Percentiles rank a stretch among this genome's conserved stretches.
phyloP scores from a whole-genome alignment of 2,113 vertebrate species.

The Catharus bicknelli region DNA sequence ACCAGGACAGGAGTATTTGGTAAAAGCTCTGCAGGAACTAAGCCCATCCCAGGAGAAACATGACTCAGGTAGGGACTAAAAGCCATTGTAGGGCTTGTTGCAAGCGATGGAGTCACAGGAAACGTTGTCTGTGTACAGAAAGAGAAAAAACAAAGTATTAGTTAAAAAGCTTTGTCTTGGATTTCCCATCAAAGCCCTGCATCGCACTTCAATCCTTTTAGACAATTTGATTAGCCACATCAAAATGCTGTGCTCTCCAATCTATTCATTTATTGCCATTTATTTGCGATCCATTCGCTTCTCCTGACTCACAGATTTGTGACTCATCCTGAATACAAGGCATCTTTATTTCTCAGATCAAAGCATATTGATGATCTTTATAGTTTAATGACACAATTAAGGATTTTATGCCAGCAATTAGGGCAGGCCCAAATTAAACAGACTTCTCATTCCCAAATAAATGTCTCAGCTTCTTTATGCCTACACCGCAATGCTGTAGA shows the following conservation, averaged over 20 bases:
- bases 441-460: slow-evolving; percentile 5
- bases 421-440: slow-evolving; percentile 23
- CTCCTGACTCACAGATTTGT: slow-evolving; percentile 31
- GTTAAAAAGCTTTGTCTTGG: background rate
- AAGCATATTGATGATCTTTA: slow-evolving; percentile 51
- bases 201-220: slow-evolving; percentile 18
- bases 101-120: slow-evolving; percentile 87
- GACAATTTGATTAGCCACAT: slow-evolving; percentile 2
- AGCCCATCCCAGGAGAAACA: slow-evolving; percentile 88
- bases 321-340: slow-evolving; percentile 40
- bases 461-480: background rate
- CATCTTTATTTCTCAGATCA: slow-evolving; percentile 47
- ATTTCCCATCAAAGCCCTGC: background rate
- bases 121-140: slow-evolving; percentile 83
- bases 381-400: slow-evolving; percentile 63
- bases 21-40: slow-evolving; percentile 92
- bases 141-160: slow-evolving; percentile 33
- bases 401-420: slow-evolving; percentile 47
- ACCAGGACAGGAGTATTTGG: slow-evolving; percentile 90
- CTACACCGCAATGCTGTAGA: background rate
- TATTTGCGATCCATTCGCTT: slow-evolving; percentile 1
- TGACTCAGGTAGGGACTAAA: slow-evolving; percentile 94
- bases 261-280: slow-evolving; percentile 12
- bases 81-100: slow-evolving; percentile 88
- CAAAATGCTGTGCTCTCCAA: background rate